Evolutionary conservation across 2,888 invertebrate species (phyloP), one percentile per base, ranked within the genome.

Genomic region (Eudasyphora cyanicolor): DNA sequence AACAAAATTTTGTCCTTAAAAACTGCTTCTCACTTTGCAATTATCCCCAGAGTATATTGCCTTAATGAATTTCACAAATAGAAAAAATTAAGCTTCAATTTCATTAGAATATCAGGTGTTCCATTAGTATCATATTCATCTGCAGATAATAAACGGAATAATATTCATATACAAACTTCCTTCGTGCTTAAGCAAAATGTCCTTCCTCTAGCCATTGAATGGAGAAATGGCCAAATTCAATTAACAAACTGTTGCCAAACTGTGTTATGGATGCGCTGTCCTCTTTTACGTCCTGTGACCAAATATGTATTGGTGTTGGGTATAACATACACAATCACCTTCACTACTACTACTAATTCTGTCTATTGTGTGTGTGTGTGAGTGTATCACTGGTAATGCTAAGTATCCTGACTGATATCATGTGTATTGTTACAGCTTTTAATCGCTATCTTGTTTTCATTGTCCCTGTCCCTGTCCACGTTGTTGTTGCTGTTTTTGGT

Each of bases 201-300:
- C 38, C 2, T 38, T 38, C 38, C 38, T 38, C 14, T 14, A 38
- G 38, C 10, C 38, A 38, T 38, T 38, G 32, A 32, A 49, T 49
- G 14, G 14, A 67, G 14, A 67, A 67, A 67, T 67, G 67, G 19
- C 67, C 24, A 67, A 38, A 67, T 67, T 67, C 67, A 67, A 67
- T 67, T 67, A 67, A 38, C 42, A 67, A 67, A 67, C 67, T 67
- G 67, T 67, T 67, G 67, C 67, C 42, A 64, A 67, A 3, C 35
- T 4, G 21, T 42, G 35, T 54, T 21, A 12, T 54, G 19, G 14
- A 6, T 62, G 32, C 27, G 17, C 12, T 35, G 19, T 64, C 1
- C 42, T 35, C 8, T 64, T n/a, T n/a, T 14, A 42, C 8, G 19
- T 64, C 64, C 67, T 42, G 67, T 42, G 67, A 67, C 64, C 35